Base-by-base conservation (phyloP, 2,113 vertebrate genomes). In the Cynocephalus volans region DNA sequence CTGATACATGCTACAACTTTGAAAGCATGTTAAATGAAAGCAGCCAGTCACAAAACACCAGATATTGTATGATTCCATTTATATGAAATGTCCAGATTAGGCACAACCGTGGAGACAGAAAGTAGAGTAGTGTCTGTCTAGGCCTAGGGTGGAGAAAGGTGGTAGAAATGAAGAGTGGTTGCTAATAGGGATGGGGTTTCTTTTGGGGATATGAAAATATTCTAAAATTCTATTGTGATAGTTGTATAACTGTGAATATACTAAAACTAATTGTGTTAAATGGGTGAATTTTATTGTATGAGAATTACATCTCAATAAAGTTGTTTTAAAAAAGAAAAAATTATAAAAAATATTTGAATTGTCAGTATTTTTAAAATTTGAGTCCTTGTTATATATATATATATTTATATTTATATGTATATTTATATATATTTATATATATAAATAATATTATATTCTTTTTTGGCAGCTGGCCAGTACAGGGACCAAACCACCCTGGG, bases 21-120 rank as follows among this genome's bases (percentile, higher is more conserved):
- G 58, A 76, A 85, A 97, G 92, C 45, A 33, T 69, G 48, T 85
- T 97, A 85, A 31, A 60, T 92, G 64, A 67, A 88, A 95, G 67
- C 73, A 85, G 10, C 4, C 28, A 62, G 56, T 79, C 54, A 84
- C 36, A 88, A 77, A 94, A 93, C 45, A 65, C 24, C 7, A 80
- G 5, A 75, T 84, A 18, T 33, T 88, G 24, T 87, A 41, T 91
- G 33, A 77, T 81, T 64, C 15, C 54, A 77, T 88, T 67, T 88
- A 70, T 85, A 79, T 67, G 33, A 81, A 93, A 95, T 92, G 65
- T 92, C 73, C 60, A 88, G 41, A 83, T 56, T 26, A 72, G 62
- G 36, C 48, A 26, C 92, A 88, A 72, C 52, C 50, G 8, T 92
- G 69, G 70, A 84, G 56, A 84, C 48, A 72, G 24, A 62, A 93